phyloP scores from a whole-genome alignment of 2,797 vertebrate species.

The Catharus ustulatus region DNA sequence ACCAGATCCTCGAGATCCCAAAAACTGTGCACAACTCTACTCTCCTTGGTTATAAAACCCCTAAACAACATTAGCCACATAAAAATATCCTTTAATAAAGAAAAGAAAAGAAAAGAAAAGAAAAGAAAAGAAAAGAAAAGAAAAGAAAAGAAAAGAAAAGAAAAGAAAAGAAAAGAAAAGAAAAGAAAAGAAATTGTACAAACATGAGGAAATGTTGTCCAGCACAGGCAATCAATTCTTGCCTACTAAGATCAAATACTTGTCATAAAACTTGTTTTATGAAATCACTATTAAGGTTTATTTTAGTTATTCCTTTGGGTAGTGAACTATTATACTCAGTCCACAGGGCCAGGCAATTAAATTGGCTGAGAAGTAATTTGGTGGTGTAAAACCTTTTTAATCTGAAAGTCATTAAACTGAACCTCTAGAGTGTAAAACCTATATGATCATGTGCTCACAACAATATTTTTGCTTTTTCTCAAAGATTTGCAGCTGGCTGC shows the following conservation, averaged over 20 bases:
- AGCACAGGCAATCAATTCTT: background rate
- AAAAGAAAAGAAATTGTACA: background rate
- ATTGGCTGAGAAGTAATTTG: background rate
- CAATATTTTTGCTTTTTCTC: background rate
- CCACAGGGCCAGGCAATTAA: conserved; percentile 25
- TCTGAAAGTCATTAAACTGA: background rate
- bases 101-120: background rate
- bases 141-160: no score
- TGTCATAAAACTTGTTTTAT: conserved; percentile 5
- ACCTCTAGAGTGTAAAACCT: background rate
- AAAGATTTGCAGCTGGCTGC: conserved; percentile 90
- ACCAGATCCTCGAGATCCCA: background rate
- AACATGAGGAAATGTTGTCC: background rate
- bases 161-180: no score
- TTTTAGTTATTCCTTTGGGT: conserved; percentile 25
- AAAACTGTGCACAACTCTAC: background rate
- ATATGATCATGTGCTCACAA: background rate
- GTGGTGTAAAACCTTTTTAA: background rate
- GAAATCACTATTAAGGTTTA: conserved; percentile 1
- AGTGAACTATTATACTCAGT: background rate
- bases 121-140: no score
- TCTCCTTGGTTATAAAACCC: background rate
- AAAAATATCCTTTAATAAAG: background rate
- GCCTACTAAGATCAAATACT: background rate
- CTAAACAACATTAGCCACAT: background rate